Evolutionary conservation across 2,888 invertebrate genomes (phyloP), one percentile per base, ranked within the genome.

Genomic region (Papilio protenor): DNA sequence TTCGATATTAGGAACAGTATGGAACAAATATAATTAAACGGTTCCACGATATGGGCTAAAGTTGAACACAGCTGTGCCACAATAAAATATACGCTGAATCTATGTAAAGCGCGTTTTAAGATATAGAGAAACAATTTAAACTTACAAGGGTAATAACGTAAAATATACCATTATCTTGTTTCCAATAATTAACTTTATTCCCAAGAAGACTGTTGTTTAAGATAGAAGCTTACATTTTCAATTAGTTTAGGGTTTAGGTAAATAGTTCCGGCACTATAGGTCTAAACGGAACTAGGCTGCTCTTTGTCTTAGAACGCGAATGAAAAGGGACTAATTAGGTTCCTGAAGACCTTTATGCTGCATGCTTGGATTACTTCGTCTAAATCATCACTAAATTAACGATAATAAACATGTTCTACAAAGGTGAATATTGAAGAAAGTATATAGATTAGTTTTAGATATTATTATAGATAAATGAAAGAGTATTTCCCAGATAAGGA

Each of bases 21-120:
- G 76, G 71, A 64, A 76, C 71, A 61, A 76, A 76, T 72, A 76
- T 61, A 76, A 76, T 76, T 76, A 76, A 76, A 72, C 71, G 59
- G 71, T 72, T 61, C 49, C 57, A 33, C 52, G 61, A 72, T 76
- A 76, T 76, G 61, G 49, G 71, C 61, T 27, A 72, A 76, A 76
- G 59, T 76, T 76, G 59, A 1, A 49, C 61, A 61, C 76, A 76
- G 76, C 76, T 76, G 76, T 61, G 76, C 49, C 71, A 14, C 45
- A 16, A 33, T 27, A 64, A 71, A 77, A 66, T 77, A 73, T 69
- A 61, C 61, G 47, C 16, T 10, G n/a, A 61, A 74, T 64, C 61
- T 61, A 61, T 47, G 47, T 61, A 45, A 47, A 74, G 21, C 61
- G 59, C 10, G 23, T 59, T 49, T n/a, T 8, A 45, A 69, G 66